Conservation (phyloP, 2,888 invertebrate species). For the Hemaris fuciformis region DNA sequence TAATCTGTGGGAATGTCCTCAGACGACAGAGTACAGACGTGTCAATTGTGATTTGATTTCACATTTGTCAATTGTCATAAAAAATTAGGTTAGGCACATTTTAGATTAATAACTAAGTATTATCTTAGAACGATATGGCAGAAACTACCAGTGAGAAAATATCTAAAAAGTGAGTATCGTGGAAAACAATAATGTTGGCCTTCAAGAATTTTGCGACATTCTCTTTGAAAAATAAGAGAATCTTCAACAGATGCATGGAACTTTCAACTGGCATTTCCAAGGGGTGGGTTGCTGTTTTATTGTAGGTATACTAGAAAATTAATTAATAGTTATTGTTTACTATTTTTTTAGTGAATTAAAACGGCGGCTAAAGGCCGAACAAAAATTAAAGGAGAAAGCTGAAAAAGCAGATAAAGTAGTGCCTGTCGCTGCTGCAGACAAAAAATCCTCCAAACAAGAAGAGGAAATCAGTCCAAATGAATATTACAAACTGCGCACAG, state of each 20-base stretch:
- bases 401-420: conserved; percentile 85
- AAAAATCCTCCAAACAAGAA: conserved; percentile 56
- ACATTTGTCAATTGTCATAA: not conserved
- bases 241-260: conserved; percentile 46
- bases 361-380: conserved; percentile 93
- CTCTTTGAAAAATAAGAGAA: conserved; percentile 43
- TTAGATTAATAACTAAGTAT: conserved; percentile 4
- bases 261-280: conserved; percentile 54
- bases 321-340: conserved; percentile 39
- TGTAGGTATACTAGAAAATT: conserved; percentile 18
- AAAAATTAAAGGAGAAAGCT: conserved; percentile 95
- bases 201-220: conserved; percentile 43
- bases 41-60: too few species aligned
- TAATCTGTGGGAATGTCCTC: not conserved
- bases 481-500: conserved; percentile 93
- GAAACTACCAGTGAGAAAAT: conserved; percentile 81
- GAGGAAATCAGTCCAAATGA: conserved; percentile 97
- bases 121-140: conserved; percentile 66
- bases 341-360: conserved; percentile 91
- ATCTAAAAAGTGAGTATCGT: conserved; percentile 86
- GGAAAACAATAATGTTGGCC: conserved; percentile 51
- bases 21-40: too few species aligned
- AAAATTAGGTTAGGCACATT: conserved; percentile 27
- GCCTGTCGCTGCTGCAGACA: conserved; percentile 52
- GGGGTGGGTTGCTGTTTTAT: conserved; percentile 61